Percentiles rank a stretch among this genome's conserved stretches.
Evolutionary conservation across 2,797 vertebrate species (phyloP).

Genomic region (Heteromormyrus szaboi): DNA sequence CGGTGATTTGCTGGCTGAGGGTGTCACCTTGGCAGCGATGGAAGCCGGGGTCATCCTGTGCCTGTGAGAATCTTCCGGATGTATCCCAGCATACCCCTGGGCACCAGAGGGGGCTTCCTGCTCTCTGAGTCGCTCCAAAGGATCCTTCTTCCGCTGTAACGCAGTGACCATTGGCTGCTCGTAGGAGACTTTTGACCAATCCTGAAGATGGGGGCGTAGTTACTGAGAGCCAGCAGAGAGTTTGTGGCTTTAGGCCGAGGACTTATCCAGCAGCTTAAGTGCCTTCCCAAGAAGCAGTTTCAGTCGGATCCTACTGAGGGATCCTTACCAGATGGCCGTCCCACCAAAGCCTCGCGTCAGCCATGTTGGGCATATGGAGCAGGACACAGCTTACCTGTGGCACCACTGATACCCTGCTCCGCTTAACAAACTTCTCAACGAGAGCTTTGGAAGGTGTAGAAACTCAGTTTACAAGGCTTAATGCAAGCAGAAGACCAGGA

Average conservation of each 20-base stretch:
- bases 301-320: neutral
- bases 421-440: constrained; percentile 45
- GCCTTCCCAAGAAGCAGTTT: neutral
- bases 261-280: constrained; percentile 65
- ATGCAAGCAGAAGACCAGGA: constrained; percentile 27
- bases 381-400: constrained; percentile 16
- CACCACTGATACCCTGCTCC: constrained; percentile 33
- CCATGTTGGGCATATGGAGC: constrained; percentile 33
- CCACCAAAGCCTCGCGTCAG: constrained; percentile 36
- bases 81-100: constrained; percentile 53
- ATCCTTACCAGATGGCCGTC: neutral
- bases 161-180: constrained; percentile 68
- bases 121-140: constrained; percentile 75
- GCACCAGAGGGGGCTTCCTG: constrained; percentile 64
- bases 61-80: constrained; percentile 67
- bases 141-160: constrained; percentile 79
- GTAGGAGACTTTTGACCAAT: constrained; percentile 85
- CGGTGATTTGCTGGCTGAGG: neutral
- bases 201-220: constrained; percentile 58
- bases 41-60: constrained; percentile 69
- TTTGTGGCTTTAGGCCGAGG: constrained; percentile 19
- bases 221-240: constrained; percentile 14
- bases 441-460: constrained; percentile 46
- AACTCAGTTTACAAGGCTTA: constrained; percentile 25
- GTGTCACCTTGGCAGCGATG: constrained; percentile 74